A percentile compares a stretch with the other conserved stretches of the same genome.
Evolutionary conservation across 1,140 invertebrate species (phyloP).

Genomic region (Diachasma alloeum): DNA sequence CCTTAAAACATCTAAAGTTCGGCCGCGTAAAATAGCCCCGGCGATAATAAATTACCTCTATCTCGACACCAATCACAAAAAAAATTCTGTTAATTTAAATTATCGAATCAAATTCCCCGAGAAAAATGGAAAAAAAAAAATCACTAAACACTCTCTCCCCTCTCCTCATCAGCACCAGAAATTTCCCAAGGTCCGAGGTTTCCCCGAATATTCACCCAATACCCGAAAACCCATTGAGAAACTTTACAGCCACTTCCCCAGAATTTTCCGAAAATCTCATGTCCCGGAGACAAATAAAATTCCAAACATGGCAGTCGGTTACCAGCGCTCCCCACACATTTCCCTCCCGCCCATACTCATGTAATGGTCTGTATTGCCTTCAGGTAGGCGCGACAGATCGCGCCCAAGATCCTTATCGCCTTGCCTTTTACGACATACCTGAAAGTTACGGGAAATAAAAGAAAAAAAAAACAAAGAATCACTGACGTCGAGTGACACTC

Average conservation of each 20-base stretch:
- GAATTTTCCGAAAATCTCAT: not conserved
- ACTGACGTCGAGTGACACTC: not conserved
- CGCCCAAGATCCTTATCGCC: not conserved
- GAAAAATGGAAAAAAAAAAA: too few species aligned
- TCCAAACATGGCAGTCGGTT: not conserved
- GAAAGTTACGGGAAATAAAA: not conserved
- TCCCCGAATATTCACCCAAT: not conserved
- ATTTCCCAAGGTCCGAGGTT: not conserved
- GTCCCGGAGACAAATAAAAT: not conserved
- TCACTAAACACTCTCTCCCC: too few species aligned
- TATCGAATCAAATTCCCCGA: too few species aligned
- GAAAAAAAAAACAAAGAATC: not conserved
- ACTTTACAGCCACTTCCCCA: not conserved
- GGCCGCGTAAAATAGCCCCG: too few species aligned
- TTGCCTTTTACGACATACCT: not conserved
- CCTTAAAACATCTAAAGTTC: too few species aligned
- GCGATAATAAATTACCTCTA: too few species aligned
- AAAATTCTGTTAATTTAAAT: too few species aligned
- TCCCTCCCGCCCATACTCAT: too few species aligned
- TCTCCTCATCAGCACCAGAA: not conserved
- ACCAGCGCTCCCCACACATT: not conserved
- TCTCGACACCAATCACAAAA: too few species aligned
- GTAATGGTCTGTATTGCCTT: not conserved
- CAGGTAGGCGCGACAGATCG: constrained; percentile 14
- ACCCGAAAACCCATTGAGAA: not conserved